These are phyloP conservation scores for Drosophila leontia DNA, from an alignment of 1,140 invertebrate genomes.

Conservation along the genomic window DNA sequence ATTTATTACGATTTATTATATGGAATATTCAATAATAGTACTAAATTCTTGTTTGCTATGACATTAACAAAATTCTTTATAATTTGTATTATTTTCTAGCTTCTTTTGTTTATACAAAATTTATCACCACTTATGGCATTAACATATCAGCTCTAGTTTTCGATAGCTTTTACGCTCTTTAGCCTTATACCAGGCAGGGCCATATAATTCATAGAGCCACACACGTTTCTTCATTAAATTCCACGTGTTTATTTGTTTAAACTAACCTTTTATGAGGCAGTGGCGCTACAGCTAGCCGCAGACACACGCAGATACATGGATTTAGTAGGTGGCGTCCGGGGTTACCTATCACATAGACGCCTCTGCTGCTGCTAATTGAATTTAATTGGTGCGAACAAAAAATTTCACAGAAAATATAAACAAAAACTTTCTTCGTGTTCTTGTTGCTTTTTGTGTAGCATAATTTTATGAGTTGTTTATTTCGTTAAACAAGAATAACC, in stretches of 20 bases:
- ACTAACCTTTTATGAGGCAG: slow-evolving; percentile 75
- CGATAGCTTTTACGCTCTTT: slow-evolving; percentile 1
- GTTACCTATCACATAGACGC: slow-evolving; percentile 49
- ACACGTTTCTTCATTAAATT: slow-evolving; percentile 78
- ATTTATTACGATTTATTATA: no score
- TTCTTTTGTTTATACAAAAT: not conserved
- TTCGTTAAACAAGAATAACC: slow-evolving; percentile 78
- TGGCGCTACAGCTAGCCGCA: slow-evolving; percentile 69
- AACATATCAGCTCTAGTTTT: slow-evolving; percentile 13
- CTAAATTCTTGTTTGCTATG: no score
- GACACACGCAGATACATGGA: slow-evolving; percentile 31
- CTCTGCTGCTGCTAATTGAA: slow-evolving; percentile 62
- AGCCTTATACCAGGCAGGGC: not conserved
- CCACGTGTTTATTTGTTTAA: slow-evolving; percentile 81
- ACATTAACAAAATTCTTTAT: no score
- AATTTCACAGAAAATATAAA: slow-evolving; percentile 67
- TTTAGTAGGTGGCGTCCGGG: slow-evolving; percentile 22
- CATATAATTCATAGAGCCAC: slow-evolving; percentile 62
- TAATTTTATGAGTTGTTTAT: slow-evolving; percentile 77
- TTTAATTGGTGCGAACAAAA: slow-evolving; percentile 79
- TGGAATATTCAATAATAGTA: not conserved
- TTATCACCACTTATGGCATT: slow-evolving; percentile 31
- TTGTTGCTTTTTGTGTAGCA: slow-evolving; percentile 52
- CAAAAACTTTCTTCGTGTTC: slow-evolving; percentile 58
- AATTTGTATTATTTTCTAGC: not conserved